Percentiles rank a stretch among this genome's conserved stretches.
These are phyloP conservation scores for Desmodus rotundus DNA, from an alignment of 2,113 vertebrate genomes.

Conservation along the genomic window DNA sequence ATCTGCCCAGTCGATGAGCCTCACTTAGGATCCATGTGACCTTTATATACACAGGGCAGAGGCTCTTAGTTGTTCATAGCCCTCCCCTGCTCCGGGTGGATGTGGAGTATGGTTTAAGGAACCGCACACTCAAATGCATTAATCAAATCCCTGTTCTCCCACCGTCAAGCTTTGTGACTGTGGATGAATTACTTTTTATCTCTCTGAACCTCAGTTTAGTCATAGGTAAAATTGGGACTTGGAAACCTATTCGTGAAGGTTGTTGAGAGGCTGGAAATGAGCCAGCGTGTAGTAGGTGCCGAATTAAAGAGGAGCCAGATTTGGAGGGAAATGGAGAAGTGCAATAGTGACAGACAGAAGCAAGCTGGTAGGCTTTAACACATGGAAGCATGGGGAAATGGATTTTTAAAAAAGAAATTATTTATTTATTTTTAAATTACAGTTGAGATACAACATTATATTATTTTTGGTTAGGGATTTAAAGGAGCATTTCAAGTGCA, in stretches of 20 bases:
- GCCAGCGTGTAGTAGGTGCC: background rate
- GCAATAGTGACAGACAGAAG: fast-evolving
- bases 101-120: fast-evolving
- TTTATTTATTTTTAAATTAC: background rate
- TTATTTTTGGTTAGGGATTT: background rate
- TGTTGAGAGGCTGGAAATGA: background rate
- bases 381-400: background rate
- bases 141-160: background rate
- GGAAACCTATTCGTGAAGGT: background rate
- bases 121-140: too few species aligned
- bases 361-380: background rate
- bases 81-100: background rate
- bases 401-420: background rate
- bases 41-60: background rate
- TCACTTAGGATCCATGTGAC: background rate
- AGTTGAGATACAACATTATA: background rate
- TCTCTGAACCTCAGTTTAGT: background rate
- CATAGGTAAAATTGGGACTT: background rate
- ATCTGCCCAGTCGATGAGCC: background rate
- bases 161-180: background rate
- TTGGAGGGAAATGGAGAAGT: background rate
- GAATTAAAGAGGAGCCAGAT: background rate
- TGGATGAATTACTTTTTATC: background rate
- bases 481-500: background rate
- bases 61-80: background rate